These are phyloP conservation scores for Anniella stebbinsi DNA, from an alignment of 2,797 vertebrate genomes.

Conservation along the genomic window DNA sequence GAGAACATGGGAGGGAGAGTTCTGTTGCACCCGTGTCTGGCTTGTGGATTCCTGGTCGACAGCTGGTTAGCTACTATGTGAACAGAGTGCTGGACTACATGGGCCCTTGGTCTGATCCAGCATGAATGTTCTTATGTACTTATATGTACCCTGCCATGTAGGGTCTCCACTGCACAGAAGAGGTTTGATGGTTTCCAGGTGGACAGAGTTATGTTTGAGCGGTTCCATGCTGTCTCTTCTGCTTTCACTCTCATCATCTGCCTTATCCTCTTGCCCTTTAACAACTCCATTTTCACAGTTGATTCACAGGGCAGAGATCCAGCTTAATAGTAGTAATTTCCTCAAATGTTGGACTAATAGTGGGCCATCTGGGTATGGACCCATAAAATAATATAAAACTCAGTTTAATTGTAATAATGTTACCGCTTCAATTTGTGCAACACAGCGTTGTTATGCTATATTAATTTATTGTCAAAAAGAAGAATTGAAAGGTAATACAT, in stretches of 20 bases:
- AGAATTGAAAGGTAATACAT: conserved; percentile 42
- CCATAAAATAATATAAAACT: neutral
- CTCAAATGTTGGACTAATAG: conserved; percentile 4
- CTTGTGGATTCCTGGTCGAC: too few species aligned
- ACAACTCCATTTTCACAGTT: neutral
- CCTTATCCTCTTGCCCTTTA: neutral
- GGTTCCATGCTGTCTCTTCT: neutral
- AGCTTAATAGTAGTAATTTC: neutral
- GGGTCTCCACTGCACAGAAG: neutral
- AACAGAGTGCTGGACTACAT: too few species aligned
- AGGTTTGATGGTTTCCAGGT: neutral
- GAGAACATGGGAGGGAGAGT: too few species aligned
- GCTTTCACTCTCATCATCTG: neutral
- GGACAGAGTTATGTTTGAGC: neutral
- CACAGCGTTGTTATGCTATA: neutral
- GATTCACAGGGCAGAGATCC: neutral
- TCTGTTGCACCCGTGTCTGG: too few species aligned
- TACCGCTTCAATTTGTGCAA: conserved; percentile 27
- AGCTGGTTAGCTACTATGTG: too few species aligned
- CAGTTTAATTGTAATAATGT: neutral
- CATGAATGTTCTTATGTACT: too few species aligned
- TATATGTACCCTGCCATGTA: neutral
- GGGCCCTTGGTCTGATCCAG: too few species aligned
- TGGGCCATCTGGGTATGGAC: neutral
- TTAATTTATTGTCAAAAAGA: conserved; percentile 10